Evolutionary conservation across 2,113 vertebrate species (phyloP), one percentile per base, ranked within the genome.

Genomic region (Notothenia coriiceps): DNA sequence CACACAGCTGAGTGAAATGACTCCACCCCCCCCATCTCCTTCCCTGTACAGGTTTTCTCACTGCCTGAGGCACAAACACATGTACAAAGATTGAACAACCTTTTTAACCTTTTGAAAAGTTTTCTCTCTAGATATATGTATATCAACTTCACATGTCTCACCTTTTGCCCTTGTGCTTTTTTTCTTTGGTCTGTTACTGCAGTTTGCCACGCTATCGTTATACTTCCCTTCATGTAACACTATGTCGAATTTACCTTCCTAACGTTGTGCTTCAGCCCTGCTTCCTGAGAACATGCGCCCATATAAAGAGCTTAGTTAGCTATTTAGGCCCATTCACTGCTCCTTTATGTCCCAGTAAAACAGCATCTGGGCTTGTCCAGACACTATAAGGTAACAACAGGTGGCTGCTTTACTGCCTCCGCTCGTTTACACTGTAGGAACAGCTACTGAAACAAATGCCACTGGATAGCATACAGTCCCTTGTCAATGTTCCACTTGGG

Each of bases 341-440:
- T 84, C 83, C 87, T 93, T 94, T 91, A 93, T 93, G 89, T 91
- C 72, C 82, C 90, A 86, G 89, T 94, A 93, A 94, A 94, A 94
- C 91, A 93, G 91, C 91, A 93, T 94, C 91, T 93, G 93, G 86
- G 82, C 90, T 93, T 91, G 92, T 94, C 91, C 93, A 93, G 92
- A 92, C 91, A 91, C 86, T 87, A 93, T 92, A 91, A 91, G 89
- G 90, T 93, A 93, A 91, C 92, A 93, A 94, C 93, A 94, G 93
- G 93, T 93, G 92, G 91, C 89, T 91, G 67, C 88, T 93, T 93
- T 92, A 93, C 88, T 90, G 91, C 90, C 88, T 87, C 88, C 35
- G 88, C 91, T 93, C 87, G 61, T 94, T 93, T 93, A 83, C 90
- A 88, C 88, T 79, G 81, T 50, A 88, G 86, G 68, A 92, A 85